A percentile compares a stretch with the other conserved stretches of the same genome.
phyloP scores from a whole-genome alignment of 1,140 invertebrate genomes.

The Drosophila elegans region DNA sequence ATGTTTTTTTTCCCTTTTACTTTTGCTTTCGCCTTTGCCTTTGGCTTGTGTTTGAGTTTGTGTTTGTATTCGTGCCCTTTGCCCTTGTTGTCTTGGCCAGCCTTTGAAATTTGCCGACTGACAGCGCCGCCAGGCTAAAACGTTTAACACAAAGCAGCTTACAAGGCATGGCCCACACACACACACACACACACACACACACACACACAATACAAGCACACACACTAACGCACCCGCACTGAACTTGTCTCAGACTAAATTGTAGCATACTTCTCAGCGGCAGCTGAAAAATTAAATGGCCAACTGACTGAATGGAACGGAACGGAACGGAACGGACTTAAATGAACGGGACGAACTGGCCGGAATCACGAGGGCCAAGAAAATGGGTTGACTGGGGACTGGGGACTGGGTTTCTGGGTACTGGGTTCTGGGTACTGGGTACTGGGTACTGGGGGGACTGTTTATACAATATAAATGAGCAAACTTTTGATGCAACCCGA shows the following conservation, averaged over 20 bases:
- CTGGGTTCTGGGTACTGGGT: neutral
- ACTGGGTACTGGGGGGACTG: constrained; percentile 19
- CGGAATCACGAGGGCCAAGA: constrained; percentile 19
- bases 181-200: constrained; percentile 9
- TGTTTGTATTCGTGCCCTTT: constrained; percentile 19
- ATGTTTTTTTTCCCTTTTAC: neutral
- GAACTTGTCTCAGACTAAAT: constrained; percentile 9
- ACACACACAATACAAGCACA: neutral
- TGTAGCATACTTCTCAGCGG: constrained; percentile 49
- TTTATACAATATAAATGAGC: constrained; percentile 81
- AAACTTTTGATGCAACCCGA: constrained; percentile 60
- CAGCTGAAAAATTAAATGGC: constrained; percentile 49
- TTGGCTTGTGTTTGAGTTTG: constrained; percentile 2
- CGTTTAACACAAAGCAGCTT: constrained; percentile 61
- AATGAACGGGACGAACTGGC: constrained; percentile 3
- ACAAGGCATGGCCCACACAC: constrained; percentile 18
- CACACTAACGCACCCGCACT: neutral
- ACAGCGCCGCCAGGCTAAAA: constrained; percentile 59
- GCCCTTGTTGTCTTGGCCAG: constrained; percentile 41
- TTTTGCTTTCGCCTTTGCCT: constrained; percentile 5
- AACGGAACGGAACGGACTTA: constrained; percentile 12
- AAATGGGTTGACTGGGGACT: neutral
- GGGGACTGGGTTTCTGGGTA: too few relatives aligned
- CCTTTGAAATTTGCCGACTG: constrained; percentile 69
- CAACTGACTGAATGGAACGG: constrained; percentile 20